These are phyloP conservation scores for Python bivittatus DNA, from an alignment of 2,113 vertebrate genomes.

Conservation along the genomic window DNA sequence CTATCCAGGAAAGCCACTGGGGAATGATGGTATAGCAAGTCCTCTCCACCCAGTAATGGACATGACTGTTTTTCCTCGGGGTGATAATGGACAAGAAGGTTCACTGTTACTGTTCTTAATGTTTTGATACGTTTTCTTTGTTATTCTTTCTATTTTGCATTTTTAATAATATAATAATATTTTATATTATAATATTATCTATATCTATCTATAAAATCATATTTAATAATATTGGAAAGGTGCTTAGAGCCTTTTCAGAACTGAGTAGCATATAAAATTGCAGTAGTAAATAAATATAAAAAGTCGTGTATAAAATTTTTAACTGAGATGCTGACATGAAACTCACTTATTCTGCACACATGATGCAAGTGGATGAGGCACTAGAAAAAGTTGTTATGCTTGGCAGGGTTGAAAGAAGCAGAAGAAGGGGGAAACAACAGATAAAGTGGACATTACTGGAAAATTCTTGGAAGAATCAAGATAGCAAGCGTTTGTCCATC, in stretches of 20 bases:
- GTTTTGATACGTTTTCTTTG: neutral
- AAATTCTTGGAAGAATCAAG: too few relatives aligned
- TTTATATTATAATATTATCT: too few relatives aligned
- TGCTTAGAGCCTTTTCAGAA: neutral
- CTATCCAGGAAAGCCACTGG: neutral
- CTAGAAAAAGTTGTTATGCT: too few relatives aligned
- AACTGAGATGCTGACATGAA: neutral
- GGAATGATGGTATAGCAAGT: neutral
- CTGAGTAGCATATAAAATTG: neutral
- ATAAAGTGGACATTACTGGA: too few relatives aligned
- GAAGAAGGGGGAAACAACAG: too few relatives aligned
- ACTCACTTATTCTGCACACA: neutral
- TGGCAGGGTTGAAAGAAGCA: too few relatives aligned
- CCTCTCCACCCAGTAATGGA: neutral
- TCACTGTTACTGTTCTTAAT: neutral
- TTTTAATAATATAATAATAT: neutral
- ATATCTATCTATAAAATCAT: neutral
- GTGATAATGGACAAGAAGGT: neutral
- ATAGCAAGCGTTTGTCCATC: too few relatives aligned
- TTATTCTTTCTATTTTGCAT: neutral
- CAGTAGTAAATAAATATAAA: neutral
- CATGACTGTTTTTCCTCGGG: neutral
- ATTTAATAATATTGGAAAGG: neutral
- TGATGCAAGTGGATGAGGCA: too few relatives aligned
- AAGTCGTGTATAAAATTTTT: neutral